A percentile compares a stretch with the other conserved stretches of the same genome.
Evolutionary conservation across 2,113 vertebrate species (phyloP).

Genomic region (Cercocebus atys): DNA sequence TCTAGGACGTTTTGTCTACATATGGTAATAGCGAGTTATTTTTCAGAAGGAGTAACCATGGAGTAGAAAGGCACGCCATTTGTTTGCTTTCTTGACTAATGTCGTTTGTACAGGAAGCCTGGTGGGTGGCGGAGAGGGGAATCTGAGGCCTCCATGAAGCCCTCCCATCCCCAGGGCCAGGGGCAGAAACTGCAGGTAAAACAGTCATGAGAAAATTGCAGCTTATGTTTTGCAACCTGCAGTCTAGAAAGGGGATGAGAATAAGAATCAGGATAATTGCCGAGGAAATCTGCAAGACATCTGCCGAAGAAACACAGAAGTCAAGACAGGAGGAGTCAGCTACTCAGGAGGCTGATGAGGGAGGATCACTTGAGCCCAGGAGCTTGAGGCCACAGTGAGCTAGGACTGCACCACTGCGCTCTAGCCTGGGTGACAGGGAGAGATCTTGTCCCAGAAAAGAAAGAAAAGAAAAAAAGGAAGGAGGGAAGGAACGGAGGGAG

Average conservation of each 20-base stretch:
- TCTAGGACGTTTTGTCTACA: background rate
- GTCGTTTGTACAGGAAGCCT: background rate
- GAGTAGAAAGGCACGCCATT: background rate
- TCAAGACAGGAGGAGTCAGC: background rate
- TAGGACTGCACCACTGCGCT: background rate
- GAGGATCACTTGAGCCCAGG: background rate
- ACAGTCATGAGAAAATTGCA: background rate
- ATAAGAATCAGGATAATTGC: background rate
- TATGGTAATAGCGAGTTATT: background rate
- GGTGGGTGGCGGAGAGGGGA: too few species aligned
- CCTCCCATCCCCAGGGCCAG: fast-evolving
- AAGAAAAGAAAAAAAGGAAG: too few species aligned
- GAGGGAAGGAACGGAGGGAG: too few species aligned
- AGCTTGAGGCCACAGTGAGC: background rate
- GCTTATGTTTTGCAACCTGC: background rate
- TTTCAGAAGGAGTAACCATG: background rate
- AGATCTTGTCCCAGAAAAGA: background rate
- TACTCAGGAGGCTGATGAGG: background rate
- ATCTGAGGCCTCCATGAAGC: too few species aligned
- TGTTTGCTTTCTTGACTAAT: background rate
- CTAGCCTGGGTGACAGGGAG: background rate
- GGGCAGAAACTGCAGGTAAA: background rate
- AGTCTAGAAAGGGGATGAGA: background rate
- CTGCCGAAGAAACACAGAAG: fast-evolving
- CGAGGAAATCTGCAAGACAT: too few species aligned